Base-by-base conservation (phyloP, 2,888 invertebrate species). In the Branchellion lobata region DNA sequence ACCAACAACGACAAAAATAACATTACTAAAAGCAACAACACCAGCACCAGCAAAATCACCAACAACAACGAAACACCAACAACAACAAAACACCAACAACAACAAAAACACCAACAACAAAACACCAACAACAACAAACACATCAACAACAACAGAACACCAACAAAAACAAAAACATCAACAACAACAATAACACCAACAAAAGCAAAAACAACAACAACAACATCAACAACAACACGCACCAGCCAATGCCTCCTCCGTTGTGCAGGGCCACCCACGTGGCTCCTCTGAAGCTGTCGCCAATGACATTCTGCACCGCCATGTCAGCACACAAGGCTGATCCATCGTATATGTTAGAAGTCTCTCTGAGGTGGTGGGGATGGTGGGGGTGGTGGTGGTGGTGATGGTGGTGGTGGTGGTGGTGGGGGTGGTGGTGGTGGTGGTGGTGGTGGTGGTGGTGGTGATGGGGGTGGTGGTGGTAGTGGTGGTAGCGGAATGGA, bases 371-470 rank as follows among this genome's bases (percentile, higher is more conserved):
- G 82, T 90, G 90, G 85, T 91, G 91, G 0, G 91, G 90, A 27
- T 91, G 91, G 81, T 90, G 90, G 31, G 91, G 91, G 84, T 91
- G 91, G 85, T 91, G 91, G 84, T 91, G 91, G 85, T 91, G 40
- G 14, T 40, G 40, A 40, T 40, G 40, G 14, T 40, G 40, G 14
- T 40, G 40, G 14, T 40, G 40, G 40, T 40, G 5, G 40, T 40
- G 40, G 40, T 40, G 40, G 40, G 5, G 40, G 40, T 40, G 40
- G 40, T 40, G 40, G 14, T 40, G 14, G 14, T 40, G 40, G 40
- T 40, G 5, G 14, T 40, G 40, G 40, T 40, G 40, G 40, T 40
- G 40, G 40, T 40, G 40, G 40, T 40, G 14, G 14, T 40, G 40
- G 40, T 40, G 5, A 40, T 40, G 40, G 40, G 5, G 40, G 40